Evolutionary conservation across 1,140 invertebrate species (phyloP), one percentile per base, ranked within the genome.

Genomic region (Tetragonula clypearis): DNA sequence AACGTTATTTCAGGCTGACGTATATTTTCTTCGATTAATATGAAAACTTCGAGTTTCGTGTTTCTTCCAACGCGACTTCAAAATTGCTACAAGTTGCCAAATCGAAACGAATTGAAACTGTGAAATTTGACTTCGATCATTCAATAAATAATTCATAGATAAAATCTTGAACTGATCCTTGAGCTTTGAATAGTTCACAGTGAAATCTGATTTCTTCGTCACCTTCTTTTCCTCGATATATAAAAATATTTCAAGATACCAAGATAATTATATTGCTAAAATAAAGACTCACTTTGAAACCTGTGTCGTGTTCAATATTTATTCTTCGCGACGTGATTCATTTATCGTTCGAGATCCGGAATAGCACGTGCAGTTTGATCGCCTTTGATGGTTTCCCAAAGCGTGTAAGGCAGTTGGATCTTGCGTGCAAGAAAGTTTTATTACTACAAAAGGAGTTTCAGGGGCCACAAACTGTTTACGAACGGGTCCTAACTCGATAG

Each of bases 361-460:
- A 23, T 26, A 73, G 26, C n/a, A 73, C 23, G 23, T 53, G 26
- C 11, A 73, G 15, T 73, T 53, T n/a, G 71, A 73, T 73, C 49
- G 71, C 41, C n/a, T 53, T 73, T 53, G 71, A n/a, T 73, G 12
- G 35, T 41, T 41, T 60, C 23, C 19, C 21, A 58, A 58, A 60
- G 15, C 2, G 30, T n/a, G 21, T 1, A 58, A 58, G 74, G 12
- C 56, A n/a, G 19, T 4, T 11, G 21, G 26, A 35, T 35, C 21
- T 55, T 56, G 26, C 56, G 74, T 60, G 56, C 35, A 41, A 60
- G 14, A n/a, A 53, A 73, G 71, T 73, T 73, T 76, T 76, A 60
- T 76, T 76, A 60, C 30, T 17, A 60, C 71, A 73, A 73, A 73
- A 53, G 71, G 71, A 53, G 71, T 73, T 49, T 73, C 49, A 19